Conservation (phyloP, 2,888 invertebrate genomes). For the Ennomos erosarius region DNA sequence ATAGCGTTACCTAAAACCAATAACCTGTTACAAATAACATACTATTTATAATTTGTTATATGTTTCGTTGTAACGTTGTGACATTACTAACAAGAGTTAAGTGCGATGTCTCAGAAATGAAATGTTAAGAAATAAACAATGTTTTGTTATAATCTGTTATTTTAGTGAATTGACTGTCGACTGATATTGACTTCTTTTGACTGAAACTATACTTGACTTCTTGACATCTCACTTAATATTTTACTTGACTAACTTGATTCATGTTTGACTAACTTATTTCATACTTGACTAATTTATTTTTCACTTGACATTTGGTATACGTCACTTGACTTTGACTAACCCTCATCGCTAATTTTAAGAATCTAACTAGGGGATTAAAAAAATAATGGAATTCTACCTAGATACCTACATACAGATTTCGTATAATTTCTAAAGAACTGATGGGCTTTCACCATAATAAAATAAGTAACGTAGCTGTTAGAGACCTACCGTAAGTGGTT, state of each 20-base stretch:
- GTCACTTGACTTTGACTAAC: conserved; percentile 49
- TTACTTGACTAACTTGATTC: conserved; percentile 43
- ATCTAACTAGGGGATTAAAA: conserved; percentile 19
- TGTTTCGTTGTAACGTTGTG: conserved; percentile 34
- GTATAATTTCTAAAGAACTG: too few species aligned
- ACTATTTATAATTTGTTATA: conserved; percentile 31
- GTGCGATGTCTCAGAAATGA: conserved; percentile 77
- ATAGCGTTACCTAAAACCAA: too few species aligned
- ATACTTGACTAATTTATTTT: conserved; percentile 6
- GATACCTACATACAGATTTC: too few species aligned
- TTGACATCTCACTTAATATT: conserved; percentile 78
- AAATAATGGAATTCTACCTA: too few species aligned
- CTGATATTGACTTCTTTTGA: conserved; percentile 38
- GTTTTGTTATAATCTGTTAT: conserved; percentile 61
- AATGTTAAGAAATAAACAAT: conserved; percentile 59
- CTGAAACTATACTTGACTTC: conserved; percentile 47
- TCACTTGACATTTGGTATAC: too few species aligned
- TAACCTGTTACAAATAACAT: conserved; percentile 27
- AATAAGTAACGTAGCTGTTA: too few species aligned
- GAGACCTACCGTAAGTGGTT: too few species aligned
- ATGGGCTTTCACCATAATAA: too few species aligned
- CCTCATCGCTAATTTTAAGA: conserved; percentile 14
- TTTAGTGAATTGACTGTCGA: conserved; percentile 49
- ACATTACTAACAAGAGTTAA: conserved; percentile 67
- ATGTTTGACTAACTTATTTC: conserved; percentile 51